Base-by-base conservation (phyloP, 2,797 vertebrate genomes). In the Crenuchus spilurus region DNA sequence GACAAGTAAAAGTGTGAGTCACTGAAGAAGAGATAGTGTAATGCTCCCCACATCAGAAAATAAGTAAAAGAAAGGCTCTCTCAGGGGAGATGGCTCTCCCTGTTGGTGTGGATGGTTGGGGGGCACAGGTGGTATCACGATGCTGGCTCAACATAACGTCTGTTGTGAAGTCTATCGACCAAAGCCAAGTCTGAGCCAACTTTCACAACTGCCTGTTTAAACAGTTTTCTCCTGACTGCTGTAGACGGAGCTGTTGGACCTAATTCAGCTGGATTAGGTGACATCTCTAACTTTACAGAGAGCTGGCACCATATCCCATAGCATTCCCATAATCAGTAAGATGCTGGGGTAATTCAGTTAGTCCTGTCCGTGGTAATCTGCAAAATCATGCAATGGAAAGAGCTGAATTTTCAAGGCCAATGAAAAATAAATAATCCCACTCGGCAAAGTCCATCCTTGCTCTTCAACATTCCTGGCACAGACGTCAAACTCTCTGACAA, bases 401-500 rank as follows among this genome's bases (percentile, higher is more conserved):
- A 41, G 37, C 35, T 10, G 6, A 0, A 11, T 10, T 52, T 37
- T 75, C 44, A 3, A 62, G 52, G 28, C 52, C 31, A 28, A 28
- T 37, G 44, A 30, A 65, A 70, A 65, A 60, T 42, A 58, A 63
- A 70, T 55, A 30, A 55, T 28, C 11, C 26, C 24, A 54, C 11
- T 44, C 39, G 18, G 42, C 3, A 1, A 63, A 39, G 37, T 33
- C 55, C 30, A 54, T 16, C 51, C 28, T 6, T 54, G 57, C 54
- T 62, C 18, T 39, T 67, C 20, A 46, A 35, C 6, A 30, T 58
- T 70, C 16, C 64, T 3, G 49, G n/a, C n/a, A 9, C 37, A 74
- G 22, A 46, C 33, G 55, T 70, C 61, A 41, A 70, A 44, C 13
- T 39, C 42, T 57, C 39, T 9, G 22, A 71, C 57, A 42, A 71